Evolutionary conservation across 2,113 vertebrate species (phyloP).

Genomic region (Pedionomus torquatus): DNA sequence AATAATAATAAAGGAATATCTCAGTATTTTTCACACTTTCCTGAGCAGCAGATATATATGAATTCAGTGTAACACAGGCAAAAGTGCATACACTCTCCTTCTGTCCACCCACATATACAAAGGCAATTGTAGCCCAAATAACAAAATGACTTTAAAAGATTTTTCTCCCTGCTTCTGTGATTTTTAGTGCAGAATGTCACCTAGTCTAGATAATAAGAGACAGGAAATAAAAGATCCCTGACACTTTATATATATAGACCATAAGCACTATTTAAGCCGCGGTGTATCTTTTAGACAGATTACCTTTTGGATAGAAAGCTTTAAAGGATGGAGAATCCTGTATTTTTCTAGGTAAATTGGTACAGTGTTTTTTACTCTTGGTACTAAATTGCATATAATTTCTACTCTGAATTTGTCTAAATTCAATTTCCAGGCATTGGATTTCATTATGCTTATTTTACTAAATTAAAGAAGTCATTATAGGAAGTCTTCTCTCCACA

Average conservation of each 20-base stretch:
- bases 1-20: not conserved
- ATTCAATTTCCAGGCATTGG: slow-evolving; percentile 57
- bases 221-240: not conserved
- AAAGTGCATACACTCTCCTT: not conserved
- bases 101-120: not conserved
- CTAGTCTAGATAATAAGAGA: not conserved
- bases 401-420: slow-evolving; percentile 57
- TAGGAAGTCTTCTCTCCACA: slow-evolving; percentile 42
- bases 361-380: slow-evolving; percentile 11
- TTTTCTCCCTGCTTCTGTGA: not conserved
- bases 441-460: slow-evolving; percentile 62
- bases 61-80: not conserved
- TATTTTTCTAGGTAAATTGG: slow-evolving; percentile 18
- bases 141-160: not conserved
- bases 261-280: not conserved
- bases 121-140: not conserved
- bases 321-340: not conserved
- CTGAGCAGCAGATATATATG: not conserved
- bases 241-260: not conserved
- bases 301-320: not conserved
- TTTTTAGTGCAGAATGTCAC: not conserved
- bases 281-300: not conserved
- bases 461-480: slow-evolving; percentile 59
- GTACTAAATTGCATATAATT: slow-evolving; percentile 38
- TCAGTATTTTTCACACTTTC: not conserved